Evolutionary conservation across 2,113 vertebrate genomes (phyloP), one percentile per base, ranked within the genome.

Genomic region (Climacteris rufus): DNA sequence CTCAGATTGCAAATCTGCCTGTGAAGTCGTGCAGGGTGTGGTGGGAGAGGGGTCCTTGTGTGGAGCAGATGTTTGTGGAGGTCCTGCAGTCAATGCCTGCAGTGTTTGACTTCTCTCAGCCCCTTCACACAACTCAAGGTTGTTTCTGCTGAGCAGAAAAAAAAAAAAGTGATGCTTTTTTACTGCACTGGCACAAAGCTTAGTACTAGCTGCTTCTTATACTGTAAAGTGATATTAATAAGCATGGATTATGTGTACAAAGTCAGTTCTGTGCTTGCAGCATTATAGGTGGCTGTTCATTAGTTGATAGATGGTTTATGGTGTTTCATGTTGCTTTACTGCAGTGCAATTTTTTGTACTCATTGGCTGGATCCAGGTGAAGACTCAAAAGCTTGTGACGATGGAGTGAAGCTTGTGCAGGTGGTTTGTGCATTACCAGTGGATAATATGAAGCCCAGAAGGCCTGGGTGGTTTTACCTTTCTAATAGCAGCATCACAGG

Each of bases 231-330:
- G 50, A 6, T n/a, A 5, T 40, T 49, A 24, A 42, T 45, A 44
- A 63, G 63, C 7, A 1, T 8, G 35, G 33, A 12, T 50, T 2
- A 0, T 18, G 19, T 0, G 5, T 63, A 10, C 2, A 0, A 52
- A 76, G 23, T 52, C 35, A 23, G 0, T 85, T 85, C 63, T 52
- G 40, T 60, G 74, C 44, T 76, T 65, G 45, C 42, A 44, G 0
- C 7, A 1, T 35, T 54, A 15, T 3, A 28, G 35, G 39, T 66
- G 42, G 4, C 11, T n/a, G 30, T 5, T 63, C 28, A 47, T 56
- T 35, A 31, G 44, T 15, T 66, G 64, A 15, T 63, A 70, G 39
- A 15, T 68, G 27, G 17, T 68, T 82, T 88, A 9, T 13, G 47
- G 37, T 2, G 0, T 65, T 92, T 83, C 37, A 91, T 49, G 28